These are phyloP conservation scores for Oligia fasciuncula DNA, from an alignment of 2,888 invertebrate genomes.

Conservation along the genomic window DNA sequence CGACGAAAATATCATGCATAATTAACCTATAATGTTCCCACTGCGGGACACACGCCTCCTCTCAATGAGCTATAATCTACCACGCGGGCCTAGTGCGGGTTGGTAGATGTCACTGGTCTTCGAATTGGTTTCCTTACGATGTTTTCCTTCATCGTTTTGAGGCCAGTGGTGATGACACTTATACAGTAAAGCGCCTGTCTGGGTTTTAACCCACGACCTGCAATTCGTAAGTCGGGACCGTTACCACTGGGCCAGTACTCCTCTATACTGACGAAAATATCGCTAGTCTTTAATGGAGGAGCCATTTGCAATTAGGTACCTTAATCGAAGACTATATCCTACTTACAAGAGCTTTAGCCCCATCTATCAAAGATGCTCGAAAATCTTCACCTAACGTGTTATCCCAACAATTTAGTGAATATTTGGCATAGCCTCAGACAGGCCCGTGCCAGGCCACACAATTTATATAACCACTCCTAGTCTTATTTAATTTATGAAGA, in stretches of 20 bases:
- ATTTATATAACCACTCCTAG: constrained; percentile 42
- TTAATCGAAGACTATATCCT: neutral
- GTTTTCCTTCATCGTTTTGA: too few relatives aligned
- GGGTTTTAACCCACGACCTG: too few relatives aligned
- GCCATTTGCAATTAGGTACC: neutral
- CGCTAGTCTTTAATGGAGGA: neutral
- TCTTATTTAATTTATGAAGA: constrained; percentile 50
- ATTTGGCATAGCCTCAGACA: constrained; percentile 48
- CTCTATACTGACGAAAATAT: neutral
- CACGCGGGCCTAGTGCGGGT: too few relatives aligned
- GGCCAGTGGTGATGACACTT: too few relatives aligned
- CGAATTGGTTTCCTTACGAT: too few relatives aligned
- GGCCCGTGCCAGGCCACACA: constrained; percentile 22
- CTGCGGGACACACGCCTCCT: too few relatives aligned
- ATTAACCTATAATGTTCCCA: too few relatives aligned
- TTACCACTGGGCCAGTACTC: too few relatives aligned
- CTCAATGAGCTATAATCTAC: too few relatives aligned
- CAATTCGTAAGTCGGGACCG: too few relatives aligned
- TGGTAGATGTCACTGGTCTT: too few relatives aligned
- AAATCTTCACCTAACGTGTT: constrained; percentile 37
- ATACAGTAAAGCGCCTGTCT: too few relatives aligned
- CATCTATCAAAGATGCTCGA: constrained; percentile 21
- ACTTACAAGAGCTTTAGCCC: constrained; percentile 1
- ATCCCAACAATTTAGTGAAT: constrained; percentile 46
- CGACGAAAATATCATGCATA: neutral